Evolutionary conservation across 2,797 vertebrate genomes (phyloP), one percentile per base, ranked within the genome.

Genomic region (Arrhamphus sclerolepis): DNA sequence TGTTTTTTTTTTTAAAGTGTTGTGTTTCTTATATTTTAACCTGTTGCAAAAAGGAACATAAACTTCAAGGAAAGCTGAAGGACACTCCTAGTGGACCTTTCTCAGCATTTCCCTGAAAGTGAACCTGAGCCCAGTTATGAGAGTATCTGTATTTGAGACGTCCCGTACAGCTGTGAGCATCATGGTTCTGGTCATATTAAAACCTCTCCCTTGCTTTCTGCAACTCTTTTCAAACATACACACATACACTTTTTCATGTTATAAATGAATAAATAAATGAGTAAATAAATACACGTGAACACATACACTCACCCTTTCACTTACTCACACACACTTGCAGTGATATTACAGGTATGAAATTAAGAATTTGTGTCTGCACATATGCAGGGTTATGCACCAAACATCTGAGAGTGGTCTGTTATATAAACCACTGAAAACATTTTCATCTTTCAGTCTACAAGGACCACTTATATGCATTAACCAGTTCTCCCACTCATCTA

Each of bases 1-100:
- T 48, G 5, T 49, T 16, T 19, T 17, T 50, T 14, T 50, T 31
- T 3, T 50, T 40, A 50, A 28, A 4, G 4, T 28, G 7, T 28
- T 28, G 28, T 7, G 28, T 28, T 28, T 28, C 28, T 28, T 28
- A 28, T 31, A 31, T 31, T 29, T 20, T 29, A 61, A 47, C 17
- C 20, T 11, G 56, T 39, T 13, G 8, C 17, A 39, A 24, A 20
- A n/a, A 39, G 4, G 31, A 31, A 26, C 6, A 41, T 21, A 8
- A 28, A 10, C 11, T 20, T 49, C 7, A 29, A 16, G 13, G n/a
- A 50, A 42, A 49, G 57, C 57, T 50, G 46, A 60, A 42, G 22
- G 46, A 61, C 5, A 47, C n/a, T 42, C 4, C 24, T 39, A 42
- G 24, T 42, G 24, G 24, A 50, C 13, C 11, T 42, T 50, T 42